These are phyloP conservation scores for Caiman crocodilus DNA, from an alignment of 2,797 vertebrate genomes.

Conservation along the genomic window DNA sequence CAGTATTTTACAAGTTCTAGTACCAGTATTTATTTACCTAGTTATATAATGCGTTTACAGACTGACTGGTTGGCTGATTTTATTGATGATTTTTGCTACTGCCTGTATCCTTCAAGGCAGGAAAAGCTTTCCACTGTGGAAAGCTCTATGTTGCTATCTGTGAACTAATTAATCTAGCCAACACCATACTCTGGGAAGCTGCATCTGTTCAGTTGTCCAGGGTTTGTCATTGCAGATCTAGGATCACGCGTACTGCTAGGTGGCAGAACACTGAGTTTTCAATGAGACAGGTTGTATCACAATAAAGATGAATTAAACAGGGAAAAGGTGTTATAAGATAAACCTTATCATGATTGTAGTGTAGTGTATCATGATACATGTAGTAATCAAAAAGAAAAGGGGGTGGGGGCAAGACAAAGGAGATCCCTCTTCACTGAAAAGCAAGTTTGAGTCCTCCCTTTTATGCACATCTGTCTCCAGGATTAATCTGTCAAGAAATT, in stretches of 20 bases:
- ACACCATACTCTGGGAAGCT: neutral
- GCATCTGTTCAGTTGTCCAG: neutral
- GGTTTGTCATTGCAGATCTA: conserved; percentile 1
- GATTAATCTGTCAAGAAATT: neutral
- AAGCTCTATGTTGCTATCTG: neutral
- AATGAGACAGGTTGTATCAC: neutral
- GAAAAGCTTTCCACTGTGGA: conserved; percentile 27
- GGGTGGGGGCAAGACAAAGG: neutral
- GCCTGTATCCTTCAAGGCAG: conserved; percentile 1
- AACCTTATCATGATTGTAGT: too few species aligned
- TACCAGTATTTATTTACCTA: conserved; percentile 50
- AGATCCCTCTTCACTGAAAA: too few species aligned
- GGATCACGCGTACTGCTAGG: neutral
- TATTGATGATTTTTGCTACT: conserved; percentile 37
- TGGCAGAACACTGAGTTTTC: neutral
- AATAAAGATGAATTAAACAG: conserved; percentile 10
- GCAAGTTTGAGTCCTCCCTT: neutral
- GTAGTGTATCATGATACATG: too few species aligned
- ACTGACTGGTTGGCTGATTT: conserved; percentile 58
- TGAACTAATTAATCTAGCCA: neutral
- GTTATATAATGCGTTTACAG: conserved; percentile 29
- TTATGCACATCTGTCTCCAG: neutral
- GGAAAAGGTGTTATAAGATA: neutral
- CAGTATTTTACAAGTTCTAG: conserved; percentile 33
- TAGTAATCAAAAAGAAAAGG: neutral